Evolutionary conservation across 2,888 invertebrate species (phyloP).

Genomic region (Ophion costatus): DNA sequence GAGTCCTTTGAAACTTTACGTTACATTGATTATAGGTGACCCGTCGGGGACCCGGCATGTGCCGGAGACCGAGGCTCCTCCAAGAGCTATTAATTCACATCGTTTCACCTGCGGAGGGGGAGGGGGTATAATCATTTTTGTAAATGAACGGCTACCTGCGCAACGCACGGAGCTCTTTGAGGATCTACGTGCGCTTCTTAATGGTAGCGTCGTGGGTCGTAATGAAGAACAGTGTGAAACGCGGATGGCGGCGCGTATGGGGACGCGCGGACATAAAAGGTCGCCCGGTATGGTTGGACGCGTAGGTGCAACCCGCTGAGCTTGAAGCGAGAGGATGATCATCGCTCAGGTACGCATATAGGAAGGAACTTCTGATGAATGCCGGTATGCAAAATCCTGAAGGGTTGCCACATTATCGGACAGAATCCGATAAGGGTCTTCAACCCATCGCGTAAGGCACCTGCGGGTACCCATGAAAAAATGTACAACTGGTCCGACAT

Average conservation of each 20-base stretch:
- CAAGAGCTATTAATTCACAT: conserved; percentile 62
- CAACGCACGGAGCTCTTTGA: conserved; percentile 48
- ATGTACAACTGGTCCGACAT: no score
- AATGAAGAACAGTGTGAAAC: conserved; percentile 2
- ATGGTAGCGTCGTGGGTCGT: conserved; percentile 57
- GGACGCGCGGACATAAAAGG: background rate
- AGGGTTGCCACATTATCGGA: no score
- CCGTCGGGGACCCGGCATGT: conserved; percentile 42
- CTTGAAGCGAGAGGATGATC: no score
- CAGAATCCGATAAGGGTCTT: no score
- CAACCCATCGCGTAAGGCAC: no score
- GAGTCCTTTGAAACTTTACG: conserved; percentile 61
- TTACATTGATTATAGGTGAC: conserved; percentile 67
- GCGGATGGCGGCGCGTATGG: background rate
- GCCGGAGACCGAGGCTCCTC: conserved; percentile 15
- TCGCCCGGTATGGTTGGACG: no score
- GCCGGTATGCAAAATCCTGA: no score
- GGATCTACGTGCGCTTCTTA: conserved; percentile 56
- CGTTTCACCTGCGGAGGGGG: conserved; percentile 1
- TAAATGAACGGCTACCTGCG: conserved; percentile 63
- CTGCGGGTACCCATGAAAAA: no score
- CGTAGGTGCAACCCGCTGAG: no score
- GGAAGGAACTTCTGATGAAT: no score
- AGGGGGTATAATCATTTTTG: conserved; percentile 46
- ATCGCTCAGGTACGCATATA: no score